These are phyloP conservation scores for Teinopalpus imperialis DNA, from an alignment of 2,888 invertebrate genomes.

Conservation along the genomic window DNA sequence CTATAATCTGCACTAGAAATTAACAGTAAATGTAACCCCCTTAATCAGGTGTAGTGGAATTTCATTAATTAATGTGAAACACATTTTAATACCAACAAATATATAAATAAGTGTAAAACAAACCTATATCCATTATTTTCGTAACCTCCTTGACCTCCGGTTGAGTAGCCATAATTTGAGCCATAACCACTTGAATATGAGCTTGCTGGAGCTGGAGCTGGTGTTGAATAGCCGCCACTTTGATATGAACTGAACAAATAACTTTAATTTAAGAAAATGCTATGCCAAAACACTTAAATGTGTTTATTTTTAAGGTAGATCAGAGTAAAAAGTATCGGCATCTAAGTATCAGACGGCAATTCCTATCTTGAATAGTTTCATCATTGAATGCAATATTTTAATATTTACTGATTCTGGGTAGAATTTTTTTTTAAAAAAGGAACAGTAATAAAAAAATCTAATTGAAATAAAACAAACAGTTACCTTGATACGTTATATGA, in stretches of 20 bases:
- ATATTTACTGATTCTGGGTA: too few relatives aligned
- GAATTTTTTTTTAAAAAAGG: too few relatives aligned
- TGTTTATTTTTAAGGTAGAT: conserved; percentile 27
- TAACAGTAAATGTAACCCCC: too few relatives aligned
- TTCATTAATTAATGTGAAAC: too few relatives aligned
- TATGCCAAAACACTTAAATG: too few relatives aligned
- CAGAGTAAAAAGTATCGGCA: conserved; percentile 66
- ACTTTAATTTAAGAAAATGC: conserved; percentile 6
- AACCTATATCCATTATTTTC: conserved; percentile 70
- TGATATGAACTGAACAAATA: conserved; percentile 59
- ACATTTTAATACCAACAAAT: too few relatives aligned
- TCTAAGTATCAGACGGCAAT: conserved; percentile 76
- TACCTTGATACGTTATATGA: conserved; percentile 64
- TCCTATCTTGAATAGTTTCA: conserved; percentile 58
- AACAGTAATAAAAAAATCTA: too few relatives aligned
- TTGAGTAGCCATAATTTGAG: conserved; percentile 65
- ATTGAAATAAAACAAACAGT: too few relatives aligned
- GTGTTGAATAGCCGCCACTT: conserved; percentile 56
- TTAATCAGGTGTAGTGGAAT: too few relatives aligned
- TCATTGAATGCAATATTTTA: too few relatives aligned
- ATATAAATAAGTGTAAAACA: too few relatives aligned
- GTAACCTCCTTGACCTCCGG: conserved; percentile 57
- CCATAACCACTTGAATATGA: conserved; percentile 60
- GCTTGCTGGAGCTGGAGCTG: conserved; percentile 50
- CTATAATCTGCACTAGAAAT: too few relatives aligned